phyloP scores from a whole-genome alignment of 2,888 invertebrate genomes.

The Drosophila kambysellisi region DNA sequence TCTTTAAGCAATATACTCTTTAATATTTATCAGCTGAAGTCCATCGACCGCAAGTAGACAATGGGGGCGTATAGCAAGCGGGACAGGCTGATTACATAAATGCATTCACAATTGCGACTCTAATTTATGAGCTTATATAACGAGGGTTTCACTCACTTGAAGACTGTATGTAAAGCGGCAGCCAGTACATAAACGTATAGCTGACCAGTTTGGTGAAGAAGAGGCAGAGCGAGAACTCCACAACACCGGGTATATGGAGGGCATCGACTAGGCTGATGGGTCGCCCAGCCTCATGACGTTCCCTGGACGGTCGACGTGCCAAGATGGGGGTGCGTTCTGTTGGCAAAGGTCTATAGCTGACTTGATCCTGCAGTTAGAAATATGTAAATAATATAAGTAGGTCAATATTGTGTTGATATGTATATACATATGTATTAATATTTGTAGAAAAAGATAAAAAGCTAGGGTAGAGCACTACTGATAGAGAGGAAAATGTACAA shows the following conservation, averaged over 20 bases:
- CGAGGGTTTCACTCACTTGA: conserved; percentile 88
- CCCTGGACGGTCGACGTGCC: conserved; percentile 45
- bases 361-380: conserved; percentile 75
- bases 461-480: conserved; percentile 10
- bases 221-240: conserved; percentile 96
- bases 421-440: not conserved
- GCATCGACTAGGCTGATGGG: conserved; percentile 86
- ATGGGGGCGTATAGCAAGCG: not conserved
- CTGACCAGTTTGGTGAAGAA: conserved; percentile 99
- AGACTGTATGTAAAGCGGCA: conserved; percentile 94
- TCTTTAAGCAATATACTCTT: not conserved
- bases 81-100: not conserved
- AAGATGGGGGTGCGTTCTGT: conserved; percentile 85
- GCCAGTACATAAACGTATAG: conserved; percentile 98
- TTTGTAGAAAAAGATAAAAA: not conserved
- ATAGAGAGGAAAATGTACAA: conserved; percentile 5
- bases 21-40: not conserved
- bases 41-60: not conserved
- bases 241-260: conserved; percentile 94
- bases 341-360: conserved; percentile 81
- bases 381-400: not conserved
- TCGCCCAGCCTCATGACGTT: conserved; percentile 32
- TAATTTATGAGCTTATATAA: not conserved
- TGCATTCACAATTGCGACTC: not conserved
- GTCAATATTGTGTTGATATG: not conserved